Conservation (phyloP, 2,888 invertebrate genomes). For the Limnephilus marmoratus region DNA sequence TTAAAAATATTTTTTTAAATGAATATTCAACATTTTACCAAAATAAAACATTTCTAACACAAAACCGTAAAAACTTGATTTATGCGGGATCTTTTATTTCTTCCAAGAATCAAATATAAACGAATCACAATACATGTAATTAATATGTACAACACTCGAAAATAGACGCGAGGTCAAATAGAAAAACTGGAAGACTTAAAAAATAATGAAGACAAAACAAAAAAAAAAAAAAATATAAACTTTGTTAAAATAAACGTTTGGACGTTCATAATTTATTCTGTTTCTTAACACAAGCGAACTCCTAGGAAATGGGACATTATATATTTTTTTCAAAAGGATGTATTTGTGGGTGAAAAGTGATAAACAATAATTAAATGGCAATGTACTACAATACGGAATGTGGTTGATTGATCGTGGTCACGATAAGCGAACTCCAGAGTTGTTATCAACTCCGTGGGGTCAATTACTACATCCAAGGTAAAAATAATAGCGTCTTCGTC, state of each 20-base stretch:
- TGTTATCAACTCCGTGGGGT: background rate
- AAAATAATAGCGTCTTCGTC: background rate
- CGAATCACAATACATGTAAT: no score
- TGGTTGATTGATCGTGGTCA: background rate
- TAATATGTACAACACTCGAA: no score
- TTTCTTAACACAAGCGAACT: no score
- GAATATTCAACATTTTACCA: background rate
- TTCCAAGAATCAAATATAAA: no score
- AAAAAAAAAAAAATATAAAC: no score
- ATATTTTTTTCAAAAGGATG: background rate
- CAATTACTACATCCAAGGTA: background rate
- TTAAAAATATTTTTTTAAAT: no score
- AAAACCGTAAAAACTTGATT: background rate
- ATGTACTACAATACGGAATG: background rate
- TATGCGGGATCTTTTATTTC: background rate
- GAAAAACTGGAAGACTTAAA: no score
- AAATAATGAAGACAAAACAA: no score
- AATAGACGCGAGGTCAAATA: no score
- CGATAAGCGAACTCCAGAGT: background rate
- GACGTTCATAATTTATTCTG: no score
- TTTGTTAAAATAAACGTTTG: no score
- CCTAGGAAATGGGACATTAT: background rate
- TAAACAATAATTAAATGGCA: background rate
- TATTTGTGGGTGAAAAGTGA: background rate
- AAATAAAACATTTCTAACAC: background rate